A percentile compares a stretch with the other conserved stretches of the same genome.
phyloP scores from a whole-genome alignment of 2,888 invertebrate species.

The Drosophila atroscutellata region DNA sequence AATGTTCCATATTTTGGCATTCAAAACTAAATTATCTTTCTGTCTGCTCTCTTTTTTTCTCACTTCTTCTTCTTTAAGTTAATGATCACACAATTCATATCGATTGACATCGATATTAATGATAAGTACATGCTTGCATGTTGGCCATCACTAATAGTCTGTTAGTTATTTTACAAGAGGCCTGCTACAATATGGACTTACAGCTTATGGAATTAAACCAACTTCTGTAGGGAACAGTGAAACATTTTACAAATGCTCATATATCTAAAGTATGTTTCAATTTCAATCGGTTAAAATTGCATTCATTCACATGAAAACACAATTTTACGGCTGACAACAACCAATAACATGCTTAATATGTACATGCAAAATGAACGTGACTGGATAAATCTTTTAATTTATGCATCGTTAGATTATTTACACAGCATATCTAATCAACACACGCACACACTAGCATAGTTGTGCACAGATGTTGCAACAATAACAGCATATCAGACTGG shows the following conservation, averaged over 20 bases:
- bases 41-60: no score
- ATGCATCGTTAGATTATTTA: conserved; percentile 41
- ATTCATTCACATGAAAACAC: not conserved
- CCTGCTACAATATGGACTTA: not conserved
- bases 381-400: conserved; percentile 43
- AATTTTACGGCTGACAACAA: not conserved
- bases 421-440: conserved; percentile 46
- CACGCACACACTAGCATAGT: conserved; percentile 12
- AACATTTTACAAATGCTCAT: not conserved
- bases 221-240: not conserved
- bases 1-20: not conserved
- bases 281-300: not conserved
- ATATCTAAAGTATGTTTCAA: not conserved
- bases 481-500: conserved; percentile 58
- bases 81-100: no score
- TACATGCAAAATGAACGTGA: conserved; percentile 27
- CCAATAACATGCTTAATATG: not conserved
- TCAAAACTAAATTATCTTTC: no score
- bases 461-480: conserved; percentile 39
- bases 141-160: no score
- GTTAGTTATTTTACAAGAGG: no score
- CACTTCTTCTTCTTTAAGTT: no score
- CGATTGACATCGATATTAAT: no score
- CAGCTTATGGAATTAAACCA: not conserved
- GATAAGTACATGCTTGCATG: no score